Conservation (phyloP, 2,797 vertebrate genomes). For the Microchirus variegatus region DNA sequence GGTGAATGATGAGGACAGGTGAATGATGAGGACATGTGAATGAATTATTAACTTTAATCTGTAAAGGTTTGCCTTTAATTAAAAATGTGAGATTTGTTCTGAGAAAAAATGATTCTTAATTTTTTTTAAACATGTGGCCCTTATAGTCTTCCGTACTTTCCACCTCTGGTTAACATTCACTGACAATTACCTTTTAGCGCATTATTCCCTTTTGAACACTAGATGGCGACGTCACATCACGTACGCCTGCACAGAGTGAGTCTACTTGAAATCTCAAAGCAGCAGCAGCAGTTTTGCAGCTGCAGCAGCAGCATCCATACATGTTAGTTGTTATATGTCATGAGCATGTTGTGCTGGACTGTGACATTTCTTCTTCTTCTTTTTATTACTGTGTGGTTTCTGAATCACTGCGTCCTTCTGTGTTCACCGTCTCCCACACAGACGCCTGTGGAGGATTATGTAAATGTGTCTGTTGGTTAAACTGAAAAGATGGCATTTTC, state of each 20-base stretch:
- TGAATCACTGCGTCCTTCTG: conserved; percentile 2
- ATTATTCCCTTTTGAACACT: conserved; percentile 18
- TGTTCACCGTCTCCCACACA: neutral
- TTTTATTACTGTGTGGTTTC: neutral
- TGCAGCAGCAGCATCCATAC: neutral
- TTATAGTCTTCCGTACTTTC: too few species aligned
- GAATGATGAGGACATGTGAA: too few species aligned
- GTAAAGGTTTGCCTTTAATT: neutral
- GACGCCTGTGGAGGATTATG: conserved; percentile 2
- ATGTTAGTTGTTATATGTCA: neutral
- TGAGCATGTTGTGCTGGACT: neutral
- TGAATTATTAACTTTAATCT: neutral
- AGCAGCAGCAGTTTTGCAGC: neutral
- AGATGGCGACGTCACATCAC: conserved; percentile 46
- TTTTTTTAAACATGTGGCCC: too few species aligned
- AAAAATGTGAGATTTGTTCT: too few species aligned
- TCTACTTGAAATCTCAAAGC: neutral
- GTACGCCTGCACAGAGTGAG: neutral
- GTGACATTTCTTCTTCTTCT: conserved; percentile 7
- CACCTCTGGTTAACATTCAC: neutral
- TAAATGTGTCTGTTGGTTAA: conserved; percentile 12
- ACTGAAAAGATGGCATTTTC: conserved; percentile 7
- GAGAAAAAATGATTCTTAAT: too few species aligned
- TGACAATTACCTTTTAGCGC: neutral
- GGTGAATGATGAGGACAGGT: too few species aligned